These are phyloP conservation scores for Silurus asotus DNA, from an alignment of 2,113 vertebrate genomes.

Conservation along the genomic window DNA sequence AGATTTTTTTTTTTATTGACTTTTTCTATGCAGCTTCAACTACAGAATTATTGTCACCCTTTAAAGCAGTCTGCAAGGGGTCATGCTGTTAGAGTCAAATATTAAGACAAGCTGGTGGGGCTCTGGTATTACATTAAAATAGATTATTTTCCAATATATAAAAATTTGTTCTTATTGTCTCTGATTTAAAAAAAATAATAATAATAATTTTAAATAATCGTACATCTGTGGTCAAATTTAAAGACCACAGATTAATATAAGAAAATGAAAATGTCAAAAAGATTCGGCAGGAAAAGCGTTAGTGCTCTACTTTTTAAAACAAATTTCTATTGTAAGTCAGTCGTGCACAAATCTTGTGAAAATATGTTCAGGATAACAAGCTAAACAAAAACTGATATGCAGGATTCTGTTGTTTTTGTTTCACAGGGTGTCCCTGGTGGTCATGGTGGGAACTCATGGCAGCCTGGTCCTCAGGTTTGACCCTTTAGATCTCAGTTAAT, in stretches of 20 bases:
- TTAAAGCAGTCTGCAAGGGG: neutral
- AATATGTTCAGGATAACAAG: neutral
- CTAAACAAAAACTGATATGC: too few relatives aligned
- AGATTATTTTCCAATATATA: too few relatives aligned
- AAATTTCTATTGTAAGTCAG: neutral
- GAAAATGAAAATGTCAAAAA: neutral
- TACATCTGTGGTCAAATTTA: neutral
- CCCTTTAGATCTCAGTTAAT: neutral
- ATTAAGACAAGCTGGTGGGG: neutral
- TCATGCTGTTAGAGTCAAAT: neutral
- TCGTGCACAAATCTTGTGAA: neutral
- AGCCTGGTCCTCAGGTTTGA: conserved; percentile 88
- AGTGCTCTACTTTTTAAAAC: neutral
- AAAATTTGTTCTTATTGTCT: too few relatives aligned
- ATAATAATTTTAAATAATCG: too few relatives aligned
- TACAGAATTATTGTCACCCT: neutral
- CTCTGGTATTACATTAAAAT: neutral
- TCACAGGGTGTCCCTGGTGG: conserved; percentile 87
- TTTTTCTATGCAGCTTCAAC: neutral
- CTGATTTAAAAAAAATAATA: too few relatives aligned
- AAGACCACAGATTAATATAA: neutral
- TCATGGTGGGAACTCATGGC: conserved; percentile 73
- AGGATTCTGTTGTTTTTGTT: conserved; percentile 60
- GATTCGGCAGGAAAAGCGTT: neutral
- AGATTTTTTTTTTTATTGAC: neutral